Evolutionary conservation across 2,113 vertebrate genomes (phyloP), one percentile per base, ranked within the genome.

Genomic region (Channa maculata): DNA sequence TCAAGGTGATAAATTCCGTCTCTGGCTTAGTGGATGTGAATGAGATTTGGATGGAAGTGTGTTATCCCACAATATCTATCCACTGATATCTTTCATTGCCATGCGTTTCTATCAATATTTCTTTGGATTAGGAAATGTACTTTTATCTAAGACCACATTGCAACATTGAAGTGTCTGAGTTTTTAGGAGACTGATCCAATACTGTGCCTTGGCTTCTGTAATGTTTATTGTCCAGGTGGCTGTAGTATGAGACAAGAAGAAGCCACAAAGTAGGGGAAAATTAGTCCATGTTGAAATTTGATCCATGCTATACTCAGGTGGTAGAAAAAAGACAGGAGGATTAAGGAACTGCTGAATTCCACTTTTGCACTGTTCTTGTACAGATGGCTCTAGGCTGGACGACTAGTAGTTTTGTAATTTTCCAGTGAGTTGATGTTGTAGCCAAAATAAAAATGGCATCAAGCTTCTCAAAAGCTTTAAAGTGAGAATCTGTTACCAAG

Each of bases 171-270:
- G 33, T 71, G 49, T 79, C 78, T 4, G 5, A 71, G 38, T 49
- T 62, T 86, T 82, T 68, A 38, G 45, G 41, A 87, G 66, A 63
- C 59, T 75, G 71, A 74, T 87, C 78, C 86, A 89, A 85, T 75
- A 80, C 84, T 82, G 94, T 95, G 94, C 93, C 93, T 95, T 95
- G 90, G 85, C 88, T 81, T 81, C 86, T 88, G 52, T 80, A 73
- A 74, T 71, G 53, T 73, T 67, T 80, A 73, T 68, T 65, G 75
- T 48, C 59, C 11, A 3, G 10, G 75, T 14, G 15, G 39, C 69
- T 79, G 50, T 64, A 65, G 73, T 57, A 34, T 57, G 43, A 62
- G 45, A 63, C 33, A 57, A 68, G 53, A 61, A 67, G 60, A 39
- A 55, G 67, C 72, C 71, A 52, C 37, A 39, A 75, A 68, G 65